phyloP scores from a whole-genome alignment of 2,888 invertebrate genomes.

The Holacanthella duospinosa region DNA sequence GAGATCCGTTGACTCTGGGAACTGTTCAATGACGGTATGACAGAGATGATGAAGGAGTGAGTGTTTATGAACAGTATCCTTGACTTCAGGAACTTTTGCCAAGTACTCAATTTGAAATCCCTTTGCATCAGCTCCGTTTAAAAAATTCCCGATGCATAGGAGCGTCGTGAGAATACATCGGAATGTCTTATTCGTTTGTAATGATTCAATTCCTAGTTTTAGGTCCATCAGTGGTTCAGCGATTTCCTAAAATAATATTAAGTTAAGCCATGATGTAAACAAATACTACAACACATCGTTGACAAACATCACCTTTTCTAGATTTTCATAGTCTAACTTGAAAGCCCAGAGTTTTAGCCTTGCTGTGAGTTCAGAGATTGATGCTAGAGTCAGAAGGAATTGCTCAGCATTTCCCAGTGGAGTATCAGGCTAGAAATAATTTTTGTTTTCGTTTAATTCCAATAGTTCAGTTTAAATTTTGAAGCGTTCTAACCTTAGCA shows the following conservation, averaged over 20 bases:
- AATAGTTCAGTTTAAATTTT: neutral
- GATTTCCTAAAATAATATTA: conserved; percentile 60
- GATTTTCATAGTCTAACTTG: conserved; percentile 93
- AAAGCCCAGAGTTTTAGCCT: conserved; percentile 95
- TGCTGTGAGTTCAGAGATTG: conserved; percentile 88
- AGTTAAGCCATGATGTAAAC: neutral
- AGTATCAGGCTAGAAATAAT: neutral
- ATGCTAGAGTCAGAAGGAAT: conserved; percentile 89
- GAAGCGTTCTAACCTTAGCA: conserved; percentile 48
- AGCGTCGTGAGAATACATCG: conserved; percentile 86
- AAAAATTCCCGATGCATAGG: conserved; percentile 87
- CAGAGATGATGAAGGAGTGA: conserved; percentile 93
- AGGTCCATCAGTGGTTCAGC: conserved; percentile 98
- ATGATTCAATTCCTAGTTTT: conserved; percentile 87
- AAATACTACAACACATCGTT: neutral
- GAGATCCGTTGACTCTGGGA: conserved; percentile 87
- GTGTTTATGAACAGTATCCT: conserved; percentile 98
- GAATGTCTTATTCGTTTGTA: conserved; percentile 87
- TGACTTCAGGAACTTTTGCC: conserved; percentile 93
- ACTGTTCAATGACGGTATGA: conserved; percentile 93
- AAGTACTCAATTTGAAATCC: conserved; percentile 97
- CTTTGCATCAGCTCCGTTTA: conserved; percentile 79
- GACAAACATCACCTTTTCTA: conserved; percentile 62
- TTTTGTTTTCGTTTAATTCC: neutral
- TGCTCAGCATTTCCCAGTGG: conserved; percentile 94